phyloP scores from a whole-genome alignment of 2,797 vertebrate species.

The Siniperca obscura region DNA sequence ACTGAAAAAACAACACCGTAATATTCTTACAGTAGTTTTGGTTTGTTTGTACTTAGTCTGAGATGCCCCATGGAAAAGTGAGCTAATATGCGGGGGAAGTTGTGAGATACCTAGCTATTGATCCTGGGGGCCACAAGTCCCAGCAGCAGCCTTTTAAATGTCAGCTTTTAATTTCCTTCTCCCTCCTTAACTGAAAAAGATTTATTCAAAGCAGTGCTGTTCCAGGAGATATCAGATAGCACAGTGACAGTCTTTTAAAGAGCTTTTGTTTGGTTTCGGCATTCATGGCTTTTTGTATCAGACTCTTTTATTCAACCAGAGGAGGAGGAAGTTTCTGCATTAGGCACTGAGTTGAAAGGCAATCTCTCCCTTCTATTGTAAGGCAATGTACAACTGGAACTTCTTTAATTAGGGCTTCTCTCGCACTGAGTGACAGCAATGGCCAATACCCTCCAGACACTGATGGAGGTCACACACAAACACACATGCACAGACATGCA shows the following conservation, averaged over 20 bases:
- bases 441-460: slow-evolving; percentile 79
- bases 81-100: slow-evolving; percentile 74
- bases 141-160: slow-evolving; percentile 79
- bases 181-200: slow-evolving; percentile 74
- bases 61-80: slow-evolving; percentile 69
- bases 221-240: slow-evolving; percentile 84
- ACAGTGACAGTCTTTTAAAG: slow-evolving; percentile 84
- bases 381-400: slow-evolving; percentile 78
- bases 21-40: slow-evolving; percentile 65
- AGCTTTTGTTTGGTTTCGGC: slow-evolving; percentile 84
- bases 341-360: slow-evolving; percentile 79
- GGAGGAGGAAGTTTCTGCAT: slow-evolving; percentile 79
- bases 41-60: slow-evolving; percentile 71
- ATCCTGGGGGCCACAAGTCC: slow-evolving; percentile 75
- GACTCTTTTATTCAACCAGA: slow-evolving; percentile 80
- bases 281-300: slow-evolving; percentile 83
- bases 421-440: slow-evolving; percentile 78
- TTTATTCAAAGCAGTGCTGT: slow-evolving; percentile 82
- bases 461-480: slow-evolving; percentile 75
- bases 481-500: not conserved
- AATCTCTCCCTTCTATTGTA: slow-evolving; percentile 82
- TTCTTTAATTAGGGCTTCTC: slow-evolving; percentile 84
- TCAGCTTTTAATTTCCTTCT: slow-evolving; percentile 84
- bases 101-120: slow-evolving; percentile 77
- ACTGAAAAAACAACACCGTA: slow-evolving; percentile 67